Evolutionary conservation across 2,888 invertebrate genomes (phyloP).

Genomic region (Heteromurus nitidus): DNA sequence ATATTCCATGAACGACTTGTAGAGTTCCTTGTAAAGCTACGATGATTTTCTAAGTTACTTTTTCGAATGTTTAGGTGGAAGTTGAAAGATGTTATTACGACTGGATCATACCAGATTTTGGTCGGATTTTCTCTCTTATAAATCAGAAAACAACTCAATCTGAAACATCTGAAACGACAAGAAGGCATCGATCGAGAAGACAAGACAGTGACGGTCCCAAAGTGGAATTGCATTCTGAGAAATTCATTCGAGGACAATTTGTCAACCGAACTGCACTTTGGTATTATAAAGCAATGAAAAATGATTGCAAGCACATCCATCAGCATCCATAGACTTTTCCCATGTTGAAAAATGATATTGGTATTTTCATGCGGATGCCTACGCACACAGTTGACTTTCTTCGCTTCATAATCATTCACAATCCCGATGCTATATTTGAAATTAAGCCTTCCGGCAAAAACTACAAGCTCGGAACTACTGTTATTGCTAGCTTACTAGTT

Average conservation of each 20-base stretch:
- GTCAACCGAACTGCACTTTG: slow-evolving; percentile 39
- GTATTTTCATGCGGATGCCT: no score
- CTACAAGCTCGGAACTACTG: background rate
- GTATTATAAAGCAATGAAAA: no score
- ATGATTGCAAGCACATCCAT: no score
- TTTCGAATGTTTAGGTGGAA: slow-evolving; percentile 21
- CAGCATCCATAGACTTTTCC: no score
- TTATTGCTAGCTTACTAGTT: no score
- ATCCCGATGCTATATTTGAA: background rate
- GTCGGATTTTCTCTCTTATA: background rate
- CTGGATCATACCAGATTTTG: slow-evolving; percentile 38
- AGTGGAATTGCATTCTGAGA: slow-evolving; percentile 30
- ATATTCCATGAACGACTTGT: no score
- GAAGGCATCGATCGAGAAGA: background rate
- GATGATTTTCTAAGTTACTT: no score
- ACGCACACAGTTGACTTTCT: no score
- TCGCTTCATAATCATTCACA: background rate
- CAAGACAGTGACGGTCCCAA: background rate
- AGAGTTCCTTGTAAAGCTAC: no score
- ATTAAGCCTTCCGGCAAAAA: background rate
- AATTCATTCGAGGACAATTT: slow-evolving; percentile 43
- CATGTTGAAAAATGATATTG: no score
- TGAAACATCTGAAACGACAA: background rate
- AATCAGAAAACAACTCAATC: background rate
- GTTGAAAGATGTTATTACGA: slow-evolving; percentile 28